Percentiles rank a stretch among this genome's conserved stretches.
phyloP scores from a whole-genome alignment of 2,888 invertebrate genomes.

The Pteria penguin region DNA sequence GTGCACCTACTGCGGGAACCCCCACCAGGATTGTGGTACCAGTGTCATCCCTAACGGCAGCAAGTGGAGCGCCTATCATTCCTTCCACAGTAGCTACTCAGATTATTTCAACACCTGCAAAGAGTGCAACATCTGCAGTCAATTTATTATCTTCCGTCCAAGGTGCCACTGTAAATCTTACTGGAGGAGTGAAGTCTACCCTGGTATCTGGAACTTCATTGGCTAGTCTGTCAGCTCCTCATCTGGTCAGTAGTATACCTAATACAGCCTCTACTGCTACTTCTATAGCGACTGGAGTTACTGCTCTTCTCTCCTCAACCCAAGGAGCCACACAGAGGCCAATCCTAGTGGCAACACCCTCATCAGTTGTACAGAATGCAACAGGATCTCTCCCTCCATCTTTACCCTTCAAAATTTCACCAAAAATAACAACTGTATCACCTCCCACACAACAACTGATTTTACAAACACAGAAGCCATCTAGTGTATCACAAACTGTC shows the following conservation, averaged over 20 bases:
- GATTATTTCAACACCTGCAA: neutral
- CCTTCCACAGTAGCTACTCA: conserved; percentile 18
- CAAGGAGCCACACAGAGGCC: conserved; percentile 2
- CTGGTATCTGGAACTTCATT: neutral
- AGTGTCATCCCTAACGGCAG: conserved; percentile 39
- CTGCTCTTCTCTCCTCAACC: conserved; percentile 9
- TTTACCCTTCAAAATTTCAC: neutral
- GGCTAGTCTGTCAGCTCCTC: neutral
- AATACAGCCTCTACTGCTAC: conserved; percentile 2
- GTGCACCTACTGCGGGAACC: conserved; percentile 4
- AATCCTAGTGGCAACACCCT: conserved; percentile 30
- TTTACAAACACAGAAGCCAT: neutral
- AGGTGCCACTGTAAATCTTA: neutral
- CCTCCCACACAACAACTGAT: conserved; percentile 4
- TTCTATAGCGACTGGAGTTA: conserved; percentile 1
- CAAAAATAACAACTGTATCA: conserved; percentile 6
- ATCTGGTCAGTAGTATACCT: conserved; percentile 5
- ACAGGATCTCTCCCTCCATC: conserved; percentile 5
- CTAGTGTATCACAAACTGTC: neutral
- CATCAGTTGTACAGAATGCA: conserved; percentile 31
- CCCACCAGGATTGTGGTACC: conserved; percentile 53
- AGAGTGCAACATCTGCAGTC: neutral
- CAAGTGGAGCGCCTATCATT: conserved; percentile 1
- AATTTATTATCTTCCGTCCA: conserved; percentile 15
- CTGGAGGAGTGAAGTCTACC: conserved; percentile 12